Evolutionary conservation across 2,797 vertebrate genomes (phyloP), one percentile per base, ranked within the genome.

Genomic region (Hirundo rustica): DNA sequence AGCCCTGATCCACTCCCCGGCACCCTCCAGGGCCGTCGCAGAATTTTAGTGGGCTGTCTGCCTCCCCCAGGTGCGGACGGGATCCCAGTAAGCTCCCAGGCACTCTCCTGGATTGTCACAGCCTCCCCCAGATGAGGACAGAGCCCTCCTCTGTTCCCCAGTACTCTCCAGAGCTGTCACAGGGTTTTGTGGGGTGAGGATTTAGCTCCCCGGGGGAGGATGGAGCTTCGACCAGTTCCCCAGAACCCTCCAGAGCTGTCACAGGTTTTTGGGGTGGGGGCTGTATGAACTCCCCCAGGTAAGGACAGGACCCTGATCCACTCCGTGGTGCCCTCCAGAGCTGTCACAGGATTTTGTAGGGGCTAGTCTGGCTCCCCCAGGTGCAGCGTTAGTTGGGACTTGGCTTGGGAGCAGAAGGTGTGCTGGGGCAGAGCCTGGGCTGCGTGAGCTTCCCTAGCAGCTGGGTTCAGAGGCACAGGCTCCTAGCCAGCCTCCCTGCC

Each of bases 401-500:
- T 36, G 19, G 9, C 16, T 55, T 45, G 36, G 14, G 13, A 22
- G 13, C 36, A 17, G 34, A 32, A 71, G 11, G 36, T 36, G 68
- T 55, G 27, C 16, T 0, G 0, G 20, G 25, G 21, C 23, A n/a
- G 68, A 85, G 71, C n/a, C 6, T 1, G 7, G 32, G 45, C 21
- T 70, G 25, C 4, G 0, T 5, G 7, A n/a, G 6, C n/a, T 21
- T 57, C 42, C 55, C 38, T 22, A 14, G 19, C 51, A 14, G 38
- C 32, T 3, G 0, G 7, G 13, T 42, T 67, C 7, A 3, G 72
- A 50, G 60, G 18, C 42, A 4, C 9, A 7, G 60, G 48, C 44
- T 57, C 21, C 47, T 25, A 8, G 34, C 29, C 70, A 38, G 61
- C 32, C 61, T 12, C n/a, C 42, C 40, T 38, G 38, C 61, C 30